phyloP scores from a whole-genome alignment of 2,113 vertebrate species.

The Amphiprion percula region DNA sequence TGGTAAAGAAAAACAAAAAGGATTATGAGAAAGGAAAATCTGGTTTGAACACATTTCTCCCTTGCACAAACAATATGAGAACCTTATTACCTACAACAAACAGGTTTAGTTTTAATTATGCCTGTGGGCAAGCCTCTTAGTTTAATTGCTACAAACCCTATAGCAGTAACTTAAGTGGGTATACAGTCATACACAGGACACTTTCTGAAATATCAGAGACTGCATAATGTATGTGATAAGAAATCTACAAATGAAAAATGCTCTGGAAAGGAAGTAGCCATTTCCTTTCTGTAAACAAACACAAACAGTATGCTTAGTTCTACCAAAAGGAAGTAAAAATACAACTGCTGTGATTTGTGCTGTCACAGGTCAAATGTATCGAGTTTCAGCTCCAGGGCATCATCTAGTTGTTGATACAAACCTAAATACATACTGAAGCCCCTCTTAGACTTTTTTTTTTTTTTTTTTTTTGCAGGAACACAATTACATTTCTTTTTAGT shows the following conservation, averaged over 20 bases:
- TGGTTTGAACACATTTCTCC: background rate
- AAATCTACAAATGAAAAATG: slow-evolving; percentile 5
- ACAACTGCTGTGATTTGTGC: background rate
- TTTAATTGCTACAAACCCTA: too few relatives aligned
- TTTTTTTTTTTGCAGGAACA: background rate
- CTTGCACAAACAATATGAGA: background rate
- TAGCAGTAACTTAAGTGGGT: too few relatives aligned
- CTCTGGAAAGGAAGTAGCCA: background rate
- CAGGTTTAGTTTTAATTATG: background rate
- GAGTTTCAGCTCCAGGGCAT: background rate
- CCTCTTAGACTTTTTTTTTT: background rate
- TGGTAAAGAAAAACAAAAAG: slow-evolving; percentile 1
- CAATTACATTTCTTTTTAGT: background rate
- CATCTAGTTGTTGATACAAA: background rate
- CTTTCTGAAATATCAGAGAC: background rate
- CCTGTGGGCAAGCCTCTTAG: background rate
- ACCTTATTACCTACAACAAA: background rate
- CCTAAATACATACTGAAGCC: background rate
- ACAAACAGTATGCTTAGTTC: background rate
- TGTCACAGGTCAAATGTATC: background rate
- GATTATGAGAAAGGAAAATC: slow-evolving; percentile 19
- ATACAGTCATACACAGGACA: too few relatives aligned
- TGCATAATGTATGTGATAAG: slow-evolving; percentile 7
- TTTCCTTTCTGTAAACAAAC: slow-evolving; percentile 65
- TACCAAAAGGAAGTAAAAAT: background rate